phyloP scores from a whole-genome alignment of 2,888 invertebrate genomes.

The Congeria kusceri region DNA sequence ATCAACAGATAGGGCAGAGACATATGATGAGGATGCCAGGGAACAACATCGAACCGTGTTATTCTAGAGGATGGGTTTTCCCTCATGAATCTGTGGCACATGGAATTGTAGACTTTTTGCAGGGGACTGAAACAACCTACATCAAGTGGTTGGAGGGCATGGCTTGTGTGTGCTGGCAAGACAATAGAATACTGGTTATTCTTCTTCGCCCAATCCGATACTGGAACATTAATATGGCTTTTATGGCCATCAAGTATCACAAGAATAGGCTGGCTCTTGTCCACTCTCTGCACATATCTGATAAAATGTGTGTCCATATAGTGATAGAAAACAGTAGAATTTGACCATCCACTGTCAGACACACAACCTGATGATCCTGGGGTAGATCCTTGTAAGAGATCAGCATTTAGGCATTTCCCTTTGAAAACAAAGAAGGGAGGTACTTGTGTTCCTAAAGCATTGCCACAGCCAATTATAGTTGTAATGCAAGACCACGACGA shows the following conservation, averaged over 20 bases:
- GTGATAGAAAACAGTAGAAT: slow-evolving; percentile 4
- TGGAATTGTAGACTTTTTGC: slow-evolving; percentile 37
- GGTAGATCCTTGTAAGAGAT: slow-evolving; percentile 12
- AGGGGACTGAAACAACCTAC: slow-evolving; percentile 45
- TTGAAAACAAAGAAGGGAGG: slow-evolving; percentile 19
- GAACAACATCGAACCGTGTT: slow-evolving; percentile 36
- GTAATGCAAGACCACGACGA: slow-evolving; percentile 19
- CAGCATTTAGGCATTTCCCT: slow-evolving; percentile 11
- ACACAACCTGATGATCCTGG: too few species aligned
- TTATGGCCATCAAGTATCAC: too few species aligned
- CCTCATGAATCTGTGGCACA: slow-evolving; percentile 30
- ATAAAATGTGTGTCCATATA: slow-evolving; percentile 6
- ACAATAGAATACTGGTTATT: too few species aligned
- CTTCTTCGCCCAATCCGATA: too few species aligned
- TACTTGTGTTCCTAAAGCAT: slow-evolving; percentile 21
- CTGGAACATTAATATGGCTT: too few species aligned
- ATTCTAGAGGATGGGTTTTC: slow-evolving; percentile 34
- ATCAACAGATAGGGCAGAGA: slow-evolving; percentile 6
- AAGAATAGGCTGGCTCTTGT: too few species aligned
- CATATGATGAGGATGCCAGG: slow-evolving; percentile 30
- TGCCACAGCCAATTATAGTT: slow-evolving; percentile 24
- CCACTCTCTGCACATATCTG: slow-evolving; percentile 3
- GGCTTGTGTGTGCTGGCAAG: slow-evolving; percentile 23
- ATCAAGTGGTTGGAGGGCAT: slow-evolving; percentile 36
- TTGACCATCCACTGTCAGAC: slow-evolving; percentile 25